Conservation (phyloP, 2,888 invertebrate genomes). For the Escarpia spicata region DNA sequence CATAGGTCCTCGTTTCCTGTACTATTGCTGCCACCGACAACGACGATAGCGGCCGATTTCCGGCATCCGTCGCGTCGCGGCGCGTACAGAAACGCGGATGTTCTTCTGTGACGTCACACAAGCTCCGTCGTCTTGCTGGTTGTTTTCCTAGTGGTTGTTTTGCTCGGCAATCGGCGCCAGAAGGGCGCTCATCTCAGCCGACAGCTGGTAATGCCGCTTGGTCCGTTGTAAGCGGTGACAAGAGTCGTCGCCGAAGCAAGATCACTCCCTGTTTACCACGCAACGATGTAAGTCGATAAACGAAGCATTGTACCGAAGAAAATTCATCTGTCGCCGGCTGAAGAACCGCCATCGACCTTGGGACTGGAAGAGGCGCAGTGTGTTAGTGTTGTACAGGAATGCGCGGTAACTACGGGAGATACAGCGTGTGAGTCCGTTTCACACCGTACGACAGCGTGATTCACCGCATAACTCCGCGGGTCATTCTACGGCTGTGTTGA, state of each 20-base stretch:
- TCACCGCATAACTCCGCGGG: not conserved
- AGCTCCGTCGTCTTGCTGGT: not conserved
- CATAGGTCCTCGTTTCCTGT: not conserved
- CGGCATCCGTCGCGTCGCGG: not conserved
- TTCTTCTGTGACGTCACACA: not conserved
- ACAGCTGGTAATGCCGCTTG: not conserved
- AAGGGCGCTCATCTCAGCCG: not conserved
- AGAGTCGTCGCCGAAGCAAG: not conserved
- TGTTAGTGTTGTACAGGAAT: not conserved
- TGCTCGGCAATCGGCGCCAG: not conserved
- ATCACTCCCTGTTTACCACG: not conserved
- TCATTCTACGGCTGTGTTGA: not conserved
- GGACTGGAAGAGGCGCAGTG: not conserved
- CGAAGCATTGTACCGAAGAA: not conserved
- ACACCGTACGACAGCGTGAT: not conserved
- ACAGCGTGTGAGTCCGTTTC: not conserved
- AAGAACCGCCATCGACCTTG: not conserved
- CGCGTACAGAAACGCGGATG: not conserved
- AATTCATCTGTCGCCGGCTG: not conserved
- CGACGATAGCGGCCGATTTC: not conserved
- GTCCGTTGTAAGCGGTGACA: not conserved
- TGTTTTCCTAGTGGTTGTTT: not conserved
- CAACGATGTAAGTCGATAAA: not conserved
- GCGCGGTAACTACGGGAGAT: not conserved
- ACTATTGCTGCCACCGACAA: not conserved